phyloP scores from a whole-genome alignment of 2,113 vertebrate species.

The Chloropsis hardwickii region DNA sequence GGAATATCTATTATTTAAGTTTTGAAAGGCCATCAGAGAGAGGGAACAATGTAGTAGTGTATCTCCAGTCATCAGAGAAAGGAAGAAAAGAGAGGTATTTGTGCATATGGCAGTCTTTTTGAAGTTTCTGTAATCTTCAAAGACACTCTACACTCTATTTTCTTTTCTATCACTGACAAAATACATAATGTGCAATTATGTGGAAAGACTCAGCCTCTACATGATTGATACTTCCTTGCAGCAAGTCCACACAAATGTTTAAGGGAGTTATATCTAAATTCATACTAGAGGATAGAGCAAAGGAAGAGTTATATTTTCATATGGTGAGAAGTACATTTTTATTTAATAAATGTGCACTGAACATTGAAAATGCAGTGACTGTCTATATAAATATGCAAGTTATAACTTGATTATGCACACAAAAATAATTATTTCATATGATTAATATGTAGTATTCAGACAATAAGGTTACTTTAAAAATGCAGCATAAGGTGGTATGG shows the following conservation, averaged over 20 bases:
- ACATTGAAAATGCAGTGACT: not conserved
- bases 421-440: not conserved
- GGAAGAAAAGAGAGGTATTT: not conserved
- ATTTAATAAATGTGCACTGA: not conserved
- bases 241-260: not conserved
- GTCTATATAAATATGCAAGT: not conserved
- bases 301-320: not conserved
- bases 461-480: not conserved
- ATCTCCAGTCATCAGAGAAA: not conserved
- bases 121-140: not conserved
- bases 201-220: not conserved
- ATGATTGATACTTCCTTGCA: not conserved
- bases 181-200: not conserved
- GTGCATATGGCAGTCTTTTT: not conserved
- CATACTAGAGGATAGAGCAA: not conserved
- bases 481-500: not conserved
- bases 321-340: not conserved
- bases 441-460: not conserved
- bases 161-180: not conserved
- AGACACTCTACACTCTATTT: not conserved
- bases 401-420: not conserved
- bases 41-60: not conserved
- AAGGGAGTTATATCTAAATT: not conserved
- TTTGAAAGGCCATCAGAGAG: slow-evolving; percentile 14
- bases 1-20: not conserved